Base-by-base conservation (phyloP, 1,140 invertebrate species). In the Pissodes strobi region DNA sequence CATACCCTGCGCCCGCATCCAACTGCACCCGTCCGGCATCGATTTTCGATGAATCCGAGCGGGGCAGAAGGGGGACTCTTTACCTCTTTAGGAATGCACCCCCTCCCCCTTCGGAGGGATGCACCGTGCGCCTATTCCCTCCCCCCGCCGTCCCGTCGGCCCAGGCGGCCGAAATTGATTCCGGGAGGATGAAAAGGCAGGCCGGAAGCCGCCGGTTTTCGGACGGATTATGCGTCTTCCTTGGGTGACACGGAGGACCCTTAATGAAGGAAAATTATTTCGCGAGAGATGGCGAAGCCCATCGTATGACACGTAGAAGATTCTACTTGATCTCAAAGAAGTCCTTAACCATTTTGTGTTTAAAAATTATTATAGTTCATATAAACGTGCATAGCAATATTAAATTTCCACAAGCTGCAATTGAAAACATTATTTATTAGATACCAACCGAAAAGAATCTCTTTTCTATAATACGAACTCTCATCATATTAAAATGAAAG, bases 41-140 rank as follows among this genome's bases (percentile, higher is more conserved):
- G 58, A 61, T 61, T 61, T 61, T 61, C 58, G 58, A 61, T 61
- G 58, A 61, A 46, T 46, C 48, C 48, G 57, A 48, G 57, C 45
- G 45, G 17, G 38, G 55, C 5, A 9, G 9, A 12, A 12, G 23
- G 53, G 38, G 23, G 18, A 17, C 15, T 15, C 43, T 37, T 18
- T 21, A 18, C 57, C 43, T 60, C 43, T 49, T 49, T 48, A 21
- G 43, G 43, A 38, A 30, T 37, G 41, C 43, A 49, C 21, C 57
- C 34, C 43, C 43, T 17, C 12, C 25, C 15, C 27, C 49, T 37
- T 30, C 18, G 15, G 13, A 37, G 43, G 22, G 43, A 60, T 60
- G 57, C 45, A 60, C 45, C 18, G 45, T 58, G 34, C 55, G 55
- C 55, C 55, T 60, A 60, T 15, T 27, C 57, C 57, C 43, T 17